Percentiles rank a stretch among this genome's conserved stretches.
These are phyloP conservation scores for Drosophila takahashii DNA, from an alignment of 1,140 invertebrate genomes.

Conservation along the genomic window DNA sequence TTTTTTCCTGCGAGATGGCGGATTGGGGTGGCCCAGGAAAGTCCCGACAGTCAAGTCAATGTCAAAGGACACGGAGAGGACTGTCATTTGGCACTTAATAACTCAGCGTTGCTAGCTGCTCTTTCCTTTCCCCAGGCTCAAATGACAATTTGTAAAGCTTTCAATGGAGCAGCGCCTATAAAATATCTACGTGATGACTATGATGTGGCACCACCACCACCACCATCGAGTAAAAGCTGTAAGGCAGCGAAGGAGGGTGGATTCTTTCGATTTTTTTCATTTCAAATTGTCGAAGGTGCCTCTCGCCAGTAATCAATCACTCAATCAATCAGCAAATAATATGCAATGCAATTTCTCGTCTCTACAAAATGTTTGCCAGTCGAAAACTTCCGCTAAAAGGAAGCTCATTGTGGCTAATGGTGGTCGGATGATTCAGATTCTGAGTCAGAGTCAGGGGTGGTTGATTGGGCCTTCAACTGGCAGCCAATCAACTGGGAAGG, in stretches of 20 bases:
- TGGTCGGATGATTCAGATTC: background rate
- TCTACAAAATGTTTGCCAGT: constrained; percentile 70
- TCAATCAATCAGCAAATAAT: constrained; percentile 83
- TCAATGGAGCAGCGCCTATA: constrained; percentile 68
- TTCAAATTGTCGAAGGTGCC: constrained; percentile 18
- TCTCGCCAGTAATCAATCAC: constrained; percentile 72
- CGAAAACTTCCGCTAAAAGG: constrained; percentile 54
- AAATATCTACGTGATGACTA: constrained; percentile 46
- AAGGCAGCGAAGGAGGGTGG: background rate
- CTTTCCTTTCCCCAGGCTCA: constrained; percentile 38
- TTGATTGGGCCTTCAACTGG: background rate
- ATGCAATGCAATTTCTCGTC: constrained; percentile 79
- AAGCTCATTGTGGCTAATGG: constrained; percentile 31
- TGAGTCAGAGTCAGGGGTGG: background rate
- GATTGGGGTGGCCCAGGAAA: background rate
- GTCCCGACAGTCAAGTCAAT: constrained; percentile 49
- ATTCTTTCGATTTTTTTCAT: background rate
- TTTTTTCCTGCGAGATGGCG: background rate
- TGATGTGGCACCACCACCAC: background rate
- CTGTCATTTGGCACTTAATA: constrained; percentile 76
- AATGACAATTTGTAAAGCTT: constrained; percentile 83
- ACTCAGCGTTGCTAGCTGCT: constrained; percentile 16
- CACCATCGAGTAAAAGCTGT: background rate
- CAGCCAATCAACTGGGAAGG: constrained; percentile 43
- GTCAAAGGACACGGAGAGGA: constrained; percentile 47